phyloP scores from a whole-genome alignment of 2,888 invertebrate species.

The Sericinus montela region DNA sequence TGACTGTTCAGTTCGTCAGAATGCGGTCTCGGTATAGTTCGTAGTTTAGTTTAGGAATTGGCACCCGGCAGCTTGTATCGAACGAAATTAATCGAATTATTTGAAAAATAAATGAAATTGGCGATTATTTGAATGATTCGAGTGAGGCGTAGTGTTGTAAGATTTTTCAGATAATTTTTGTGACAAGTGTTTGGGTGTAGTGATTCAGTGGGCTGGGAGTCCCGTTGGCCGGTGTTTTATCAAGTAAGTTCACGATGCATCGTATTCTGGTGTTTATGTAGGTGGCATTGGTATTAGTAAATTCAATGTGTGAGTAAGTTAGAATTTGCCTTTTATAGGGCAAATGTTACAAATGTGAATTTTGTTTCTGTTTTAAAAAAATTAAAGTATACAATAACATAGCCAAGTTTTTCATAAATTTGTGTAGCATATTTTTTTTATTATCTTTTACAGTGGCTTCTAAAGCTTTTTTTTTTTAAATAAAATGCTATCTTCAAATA shows the following conservation, averaged over 20 bases:
- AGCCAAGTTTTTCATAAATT: no score
- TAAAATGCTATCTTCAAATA: no score
- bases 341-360: no score
- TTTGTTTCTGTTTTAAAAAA: no score
- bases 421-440: no score
- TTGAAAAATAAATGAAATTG: slow-evolving; percentile 40
- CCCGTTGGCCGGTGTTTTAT: slow-evolving; percentile 63
- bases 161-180: slow-evolving; percentile 29
- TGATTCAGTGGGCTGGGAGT: slow-evolving; percentile 41
- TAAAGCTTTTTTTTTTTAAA: no score
- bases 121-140: slow-evolving; percentile 29
- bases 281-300: not conserved
- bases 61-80: slow-evolving; percentile 36
- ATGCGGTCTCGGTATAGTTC: slow-evolving; percentile 43
- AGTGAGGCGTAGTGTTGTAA: slow-evolving; percentile 37
- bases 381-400: no score
- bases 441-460: no score
- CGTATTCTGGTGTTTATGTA: slow-evolving; percentile 23
- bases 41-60: slow-evolving; percentile 24
- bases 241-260: slow-evolving; percentile 55
- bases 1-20: slow-evolving; percentile 64
- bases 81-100: slow-evolving; percentile 52
- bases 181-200: slow-evolving; percentile 30
- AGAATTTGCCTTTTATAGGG: not conserved
- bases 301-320: not conserved